Conservation (phyloP, 2,113 vertebrate genomes). For the Elachura formosa region DNA sequence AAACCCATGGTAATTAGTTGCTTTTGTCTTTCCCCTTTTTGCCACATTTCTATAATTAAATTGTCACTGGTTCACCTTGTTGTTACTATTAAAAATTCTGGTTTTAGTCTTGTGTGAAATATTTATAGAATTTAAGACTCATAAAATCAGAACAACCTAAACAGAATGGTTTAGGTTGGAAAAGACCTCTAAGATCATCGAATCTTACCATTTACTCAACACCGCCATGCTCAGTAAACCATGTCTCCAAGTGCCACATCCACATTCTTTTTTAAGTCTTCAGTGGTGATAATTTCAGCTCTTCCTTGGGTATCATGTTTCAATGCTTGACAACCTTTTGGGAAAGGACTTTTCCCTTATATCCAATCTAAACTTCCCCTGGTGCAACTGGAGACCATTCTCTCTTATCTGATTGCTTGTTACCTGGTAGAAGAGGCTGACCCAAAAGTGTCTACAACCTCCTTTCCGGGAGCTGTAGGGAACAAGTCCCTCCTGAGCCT, state of each 20-base stretch:
- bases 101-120: neutral
- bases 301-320: neutral
- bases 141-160: too few relatives aligned
- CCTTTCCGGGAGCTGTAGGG: neutral
- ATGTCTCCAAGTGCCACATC: neutral
- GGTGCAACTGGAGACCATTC: neutral
- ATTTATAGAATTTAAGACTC: neutral
- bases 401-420: neutral
- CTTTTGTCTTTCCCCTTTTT: neutral
- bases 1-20: neutral
- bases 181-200: neutral
- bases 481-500: neutral
- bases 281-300: neutral
- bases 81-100: neutral
- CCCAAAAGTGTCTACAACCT: neutral
- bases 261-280: neutral
- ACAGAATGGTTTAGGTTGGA: neutral
- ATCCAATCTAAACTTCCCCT: neutral
- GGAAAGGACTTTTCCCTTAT: neutral
- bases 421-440: neutral
- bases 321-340: neutral
- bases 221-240: accelerated
- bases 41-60: neutral
- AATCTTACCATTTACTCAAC: neutral
- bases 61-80: neutral